Percentiles rank a stretch among this genome's conserved stretches.
phyloP scores from a whole-genome alignment of 2,797 vertebrate genomes.

The Presbytis comata region DNA sequence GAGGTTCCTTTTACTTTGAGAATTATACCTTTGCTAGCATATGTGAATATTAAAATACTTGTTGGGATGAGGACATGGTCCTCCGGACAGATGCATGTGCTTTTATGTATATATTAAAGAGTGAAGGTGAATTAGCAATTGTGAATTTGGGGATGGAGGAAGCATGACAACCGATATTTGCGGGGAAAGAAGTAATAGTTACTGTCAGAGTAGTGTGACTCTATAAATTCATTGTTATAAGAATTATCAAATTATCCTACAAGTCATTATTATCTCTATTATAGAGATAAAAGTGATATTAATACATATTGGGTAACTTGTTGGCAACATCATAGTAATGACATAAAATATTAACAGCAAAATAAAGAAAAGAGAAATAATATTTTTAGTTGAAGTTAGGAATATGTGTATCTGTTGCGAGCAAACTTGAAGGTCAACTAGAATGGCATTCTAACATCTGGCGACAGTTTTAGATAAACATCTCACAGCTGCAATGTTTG shows the following conservation, averaged over 20 bases:
- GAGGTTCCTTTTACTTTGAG: background rate
- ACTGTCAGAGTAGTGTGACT: background rate
- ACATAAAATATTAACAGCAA: background rate
- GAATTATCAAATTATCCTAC: background rate
- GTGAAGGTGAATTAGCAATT: background rate
- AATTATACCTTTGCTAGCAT: background rate
- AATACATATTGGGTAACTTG: background rate
- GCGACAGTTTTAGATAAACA: background rate
- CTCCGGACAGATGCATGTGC: background rate
- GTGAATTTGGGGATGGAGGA: background rate
- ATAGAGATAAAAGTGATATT: background rate
- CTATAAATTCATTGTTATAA: background rate
- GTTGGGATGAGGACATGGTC: background rate
- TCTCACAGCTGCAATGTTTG: background rate
- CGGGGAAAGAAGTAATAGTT: background rate
- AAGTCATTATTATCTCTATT: background rate
- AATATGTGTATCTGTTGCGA: background rate
- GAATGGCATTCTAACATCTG: background rate
- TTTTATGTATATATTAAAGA: background rate
- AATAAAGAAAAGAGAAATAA: background rate
- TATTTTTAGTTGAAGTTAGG: background rate
- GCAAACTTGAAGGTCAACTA: background rate
- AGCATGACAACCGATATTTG: background rate
- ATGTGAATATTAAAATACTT: background rate
- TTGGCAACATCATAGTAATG: background rate